Conservation (phyloP, 2,113 vertebrate genomes). For the Trinectes maculatus region DNA sequence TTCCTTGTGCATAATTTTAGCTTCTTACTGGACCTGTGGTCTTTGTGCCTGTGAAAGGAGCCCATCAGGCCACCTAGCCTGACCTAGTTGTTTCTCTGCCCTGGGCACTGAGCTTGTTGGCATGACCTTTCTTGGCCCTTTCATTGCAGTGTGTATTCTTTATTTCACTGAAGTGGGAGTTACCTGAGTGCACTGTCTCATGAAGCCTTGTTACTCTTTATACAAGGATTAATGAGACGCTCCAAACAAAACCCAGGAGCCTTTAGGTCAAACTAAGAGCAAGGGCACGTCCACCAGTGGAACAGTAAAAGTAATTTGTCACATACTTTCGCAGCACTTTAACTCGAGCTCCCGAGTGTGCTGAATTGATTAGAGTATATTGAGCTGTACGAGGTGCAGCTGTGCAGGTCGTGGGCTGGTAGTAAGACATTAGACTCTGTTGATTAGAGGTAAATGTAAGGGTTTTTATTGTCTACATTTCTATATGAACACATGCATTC, state of each 20-base stretch:
- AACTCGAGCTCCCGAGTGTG: slow-evolving; percentile 11
- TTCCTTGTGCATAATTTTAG: slow-evolving; percentile 14
- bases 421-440: neutral
- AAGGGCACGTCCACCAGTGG: slow-evolving; percentile 29
- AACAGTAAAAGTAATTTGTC: slow-evolving; percentile 60
- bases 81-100: slow-evolving; percentile 21
- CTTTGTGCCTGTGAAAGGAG: slow-evolving; percentile 33
- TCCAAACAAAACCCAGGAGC: slow-evolving; percentile 40
- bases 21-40: neutral
- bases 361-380: slow-evolving; percentile 36
- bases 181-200: slow-evolving; percentile 51
- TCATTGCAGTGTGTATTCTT: slow-evolving; percentile 28
- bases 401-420: slow-evolving; percentile 25
- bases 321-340: slow-evolving; percentile 46
- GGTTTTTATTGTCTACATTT: slow-evolving; percentile 1
- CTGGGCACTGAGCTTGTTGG: neutral
- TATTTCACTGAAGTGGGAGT: slow-evolving; percentile 39
- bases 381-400: slow-evolving; percentile 21
- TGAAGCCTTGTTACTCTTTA: slow-evolving; percentile 58
- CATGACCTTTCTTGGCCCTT: neutral
- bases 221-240: slow-evolving; percentile 60
- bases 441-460: slow-evolving; percentile 11
- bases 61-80: neutral
- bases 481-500: slow-evolving; percentile 1
- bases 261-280: slow-evolving; percentile 20